Percentiles rank a stretch among this genome's conserved stretches.
Evolutionary conservation across 2,888 invertebrate genomes (phyloP).

Genomic region (Lithophane socia): DNA sequence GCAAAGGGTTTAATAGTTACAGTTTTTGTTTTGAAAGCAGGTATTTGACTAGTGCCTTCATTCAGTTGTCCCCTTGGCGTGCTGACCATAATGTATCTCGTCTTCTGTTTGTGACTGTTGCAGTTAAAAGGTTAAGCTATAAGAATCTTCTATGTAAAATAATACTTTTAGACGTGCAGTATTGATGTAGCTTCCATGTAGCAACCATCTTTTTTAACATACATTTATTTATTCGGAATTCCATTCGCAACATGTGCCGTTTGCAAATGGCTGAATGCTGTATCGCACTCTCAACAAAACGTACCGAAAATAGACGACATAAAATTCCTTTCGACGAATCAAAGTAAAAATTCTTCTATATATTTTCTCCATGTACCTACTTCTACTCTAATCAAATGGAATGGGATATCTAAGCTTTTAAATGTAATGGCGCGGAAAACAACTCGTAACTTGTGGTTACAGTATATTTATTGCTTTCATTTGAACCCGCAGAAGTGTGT

Average conservation of each 20-base stretch:
- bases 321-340: slow-evolving; percentile 9
- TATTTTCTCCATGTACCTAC: background rate
- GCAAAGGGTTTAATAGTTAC: background rate
- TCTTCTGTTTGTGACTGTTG: background rate
- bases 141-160: background rate
- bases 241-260: slow-evolving; percentile 20
- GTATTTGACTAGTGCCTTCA: background rate
- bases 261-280: slow-evolving; percentile 48
- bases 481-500: slow-evolving; percentile 33
- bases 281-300: slow-evolving; percentile 25
- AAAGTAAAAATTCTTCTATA: background rate
- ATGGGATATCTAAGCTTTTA: slow-evolving; percentile 40
- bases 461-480: slow-evolving; percentile 56
- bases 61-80: background rate
- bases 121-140: background rate
- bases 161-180: background rate
- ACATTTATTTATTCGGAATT: slow-evolving; percentile 31
- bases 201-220: background rate
- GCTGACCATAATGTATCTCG: background rate
- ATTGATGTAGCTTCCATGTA: slow-evolving; percentile 17
- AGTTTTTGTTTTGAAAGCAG: no score
- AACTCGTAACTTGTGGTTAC: slow-evolving; percentile 51
- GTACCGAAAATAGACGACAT: slow-evolving; percentile 26
- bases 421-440: slow-evolving; percentile 38
- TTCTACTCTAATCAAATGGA: slow-evolving; percentile 35